Conservation (phyloP, 2,113 vertebrate species). For the Tautogolabrus adspersus region DNA sequence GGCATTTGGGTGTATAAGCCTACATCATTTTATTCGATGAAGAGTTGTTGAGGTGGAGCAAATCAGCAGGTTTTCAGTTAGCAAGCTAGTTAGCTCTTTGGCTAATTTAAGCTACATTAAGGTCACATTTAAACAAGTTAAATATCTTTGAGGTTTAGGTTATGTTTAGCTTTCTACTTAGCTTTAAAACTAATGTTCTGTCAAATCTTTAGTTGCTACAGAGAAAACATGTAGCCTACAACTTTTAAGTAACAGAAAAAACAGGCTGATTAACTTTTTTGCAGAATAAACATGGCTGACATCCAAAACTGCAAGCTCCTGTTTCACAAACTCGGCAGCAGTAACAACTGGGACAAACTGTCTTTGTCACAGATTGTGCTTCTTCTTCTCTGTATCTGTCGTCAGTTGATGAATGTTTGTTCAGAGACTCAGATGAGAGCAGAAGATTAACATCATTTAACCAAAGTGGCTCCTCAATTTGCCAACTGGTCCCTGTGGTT, state of each 20-base stretch:
- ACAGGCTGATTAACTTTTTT: conserved; percentile 7
- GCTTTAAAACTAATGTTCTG: too few species aligned
- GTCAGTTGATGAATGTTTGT: conserved; percentile 12
- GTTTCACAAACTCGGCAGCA: conserved; percentile 25
- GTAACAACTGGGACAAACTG: conserved; percentile 17
- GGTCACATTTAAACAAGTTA: too few species aligned
- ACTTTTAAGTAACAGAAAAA: neutral
- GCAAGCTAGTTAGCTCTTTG: too few species aligned
- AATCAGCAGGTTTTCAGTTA: too few species aligned
- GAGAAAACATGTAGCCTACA: conserved; percentile 15
- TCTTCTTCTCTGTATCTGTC: neutral
- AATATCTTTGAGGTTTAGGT: too few species aligned
- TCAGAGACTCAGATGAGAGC: conserved; percentile 4
- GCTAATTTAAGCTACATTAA: too few species aligned
- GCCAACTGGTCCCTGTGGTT: conserved; percentile 47
- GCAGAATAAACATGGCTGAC: conserved; percentile 32
- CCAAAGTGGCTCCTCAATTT: conserved; percentile 40
- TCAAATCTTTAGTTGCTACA: too few species aligned
- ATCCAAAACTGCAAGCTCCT: conserved; percentile 18
- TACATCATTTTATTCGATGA: too few species aligned
- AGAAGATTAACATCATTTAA: conserved; percentile 44
- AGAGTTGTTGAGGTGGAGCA: too few species aligned
- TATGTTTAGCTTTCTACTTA: too few species aligned
- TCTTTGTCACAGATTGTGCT: neutral
- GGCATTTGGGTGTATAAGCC: too few species aligned